These are phyloP conservation scores for Hoplostethus mediterraneus DNA, from an alignment of 2,797 vertebrate genomes.

Conservation along the genomic window DNA sequence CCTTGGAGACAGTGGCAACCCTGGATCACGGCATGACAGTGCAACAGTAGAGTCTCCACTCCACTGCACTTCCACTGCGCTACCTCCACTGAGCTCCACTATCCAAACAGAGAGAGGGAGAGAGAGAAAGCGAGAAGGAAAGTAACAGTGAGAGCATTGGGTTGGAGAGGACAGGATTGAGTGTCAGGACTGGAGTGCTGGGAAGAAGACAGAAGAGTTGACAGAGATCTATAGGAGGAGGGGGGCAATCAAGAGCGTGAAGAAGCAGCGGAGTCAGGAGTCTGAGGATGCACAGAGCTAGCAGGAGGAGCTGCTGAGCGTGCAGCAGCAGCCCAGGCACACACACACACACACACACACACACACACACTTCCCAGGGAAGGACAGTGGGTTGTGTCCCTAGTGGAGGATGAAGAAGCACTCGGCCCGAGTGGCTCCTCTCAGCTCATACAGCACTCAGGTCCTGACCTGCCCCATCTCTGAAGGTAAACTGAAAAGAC, in stretches of 20 bases:
- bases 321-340: conserved; percentile 42
- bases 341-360: conserved; percentile 43
- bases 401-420: conserved; percentile 89
- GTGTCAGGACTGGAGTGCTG: conserved; percentile 58
- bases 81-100: conserved; percentile 61
- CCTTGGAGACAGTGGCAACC: conserved; percentile 83
- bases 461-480: conserved; percentile 87
- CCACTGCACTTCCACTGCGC: conserved; percentile 59
- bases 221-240: conserved; percentile 44
- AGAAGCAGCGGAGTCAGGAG: conserved; percentile 65
- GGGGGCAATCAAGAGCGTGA: conserved; percentile 39
- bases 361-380: conserved; percentile 53
- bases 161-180: conserved; percentile 43
- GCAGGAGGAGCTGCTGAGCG: conserved; percentile 77
- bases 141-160: conserved; percentile 30
- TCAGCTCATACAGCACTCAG: conserved; percentile 89
- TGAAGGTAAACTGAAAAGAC: conserved; percentile 82
- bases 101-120: conserved; percentile 55
- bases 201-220: conserved; percentile 62
- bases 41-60: conserved; percentile 78
- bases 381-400: conserved; percentile 73
- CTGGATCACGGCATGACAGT: conserved; percentile 78
- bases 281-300: conserved; percentile 74
- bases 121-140: conserved; percentile 17
- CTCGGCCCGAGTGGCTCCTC: conserved; percentile 88